phyloP scores from a whole-genome alignment of 53 echinoderm and acorn worm genomes.

The Paracentrotus lividus region DNA sequence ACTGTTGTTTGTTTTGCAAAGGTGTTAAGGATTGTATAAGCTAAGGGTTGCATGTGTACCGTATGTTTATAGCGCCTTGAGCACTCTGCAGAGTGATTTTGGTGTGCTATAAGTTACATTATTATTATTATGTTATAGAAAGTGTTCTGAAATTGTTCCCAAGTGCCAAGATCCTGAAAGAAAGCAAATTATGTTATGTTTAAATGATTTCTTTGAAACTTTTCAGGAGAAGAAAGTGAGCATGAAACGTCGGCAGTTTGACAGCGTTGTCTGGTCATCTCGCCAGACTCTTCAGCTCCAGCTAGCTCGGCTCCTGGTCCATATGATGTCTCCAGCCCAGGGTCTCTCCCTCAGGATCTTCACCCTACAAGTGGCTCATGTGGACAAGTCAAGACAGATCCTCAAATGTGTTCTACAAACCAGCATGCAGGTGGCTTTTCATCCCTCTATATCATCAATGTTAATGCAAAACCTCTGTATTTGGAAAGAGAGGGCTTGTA shows the following conservation, averaged over 20 bases:
- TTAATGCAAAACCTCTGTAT: too few species aligned
- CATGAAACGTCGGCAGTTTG: slow-evolving; percentile 86
- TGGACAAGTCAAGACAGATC: slow-evolving; percentile 82
- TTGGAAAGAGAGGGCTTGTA: too few species aligned
- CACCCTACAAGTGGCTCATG: slow-evolving; percentile 83
- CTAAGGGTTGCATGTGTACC: too few species aligned
- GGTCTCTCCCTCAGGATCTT: slow-evolving; percentile 75
- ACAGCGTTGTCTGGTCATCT: slow-evolving; percentile 95
- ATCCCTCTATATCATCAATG: not conserved
- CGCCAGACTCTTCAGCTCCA: slow-evolving; percentile 91
- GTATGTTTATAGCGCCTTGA: too few species aligned
- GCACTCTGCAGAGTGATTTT: too few species aligned
- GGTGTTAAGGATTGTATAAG: too few species aligned
- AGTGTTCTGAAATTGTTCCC: too few species aligned
- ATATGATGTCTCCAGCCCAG: slow-evolving; percentile 96
- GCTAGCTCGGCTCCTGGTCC: slow-evolving; percentile 89
- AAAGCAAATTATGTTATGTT: too few species aligned
- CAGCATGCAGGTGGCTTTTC: slow-evolving; percentile 83
- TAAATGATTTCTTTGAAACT: not conserved
- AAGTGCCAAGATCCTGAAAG: too few species aligned
- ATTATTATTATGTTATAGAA: too few species aligned
- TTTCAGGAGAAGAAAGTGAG: slow-evolving; percentile 91
- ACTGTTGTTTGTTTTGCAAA: too few species aligned
- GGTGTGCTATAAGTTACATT: too few species aligned
- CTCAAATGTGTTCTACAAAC: slow-evolving; percentile 88